Percentiles rank a stretch among this genome's conserved stretches.
Evolutionary conservation across 2,888 invertebrate genomes (phyloP).

Genomic region (Diabrotica balteata): DNA sequence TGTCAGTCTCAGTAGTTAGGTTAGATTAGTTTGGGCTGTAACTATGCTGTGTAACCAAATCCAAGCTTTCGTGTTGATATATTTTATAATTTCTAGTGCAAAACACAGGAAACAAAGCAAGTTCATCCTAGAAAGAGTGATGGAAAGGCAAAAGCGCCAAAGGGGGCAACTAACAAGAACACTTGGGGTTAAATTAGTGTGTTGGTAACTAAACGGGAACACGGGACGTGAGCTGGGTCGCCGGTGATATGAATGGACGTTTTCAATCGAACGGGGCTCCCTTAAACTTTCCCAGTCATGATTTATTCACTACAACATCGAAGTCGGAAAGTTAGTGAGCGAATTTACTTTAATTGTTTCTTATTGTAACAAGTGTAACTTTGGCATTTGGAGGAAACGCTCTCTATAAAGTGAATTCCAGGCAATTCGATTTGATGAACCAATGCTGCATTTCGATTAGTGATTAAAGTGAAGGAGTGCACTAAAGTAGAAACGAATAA

Average conservation of each 20-base stretch:
- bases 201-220: conserved; percentile 22
- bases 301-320: conserved; percentile 29
- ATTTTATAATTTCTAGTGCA: no score
- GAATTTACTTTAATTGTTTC: conserved; percentile 29
- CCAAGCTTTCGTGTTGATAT: no score
- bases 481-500: conserved; percentile 6
- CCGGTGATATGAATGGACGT: conserved; percentile 34
- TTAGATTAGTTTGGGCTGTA: no score
- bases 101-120: no score
- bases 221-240: conserved; percentile 18
- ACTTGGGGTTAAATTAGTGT: conserved; percentile 9
- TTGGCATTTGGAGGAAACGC: conserved; percentile 18
- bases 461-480: conserved; percentile 14
- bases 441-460: conserved; percentile 18
- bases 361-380: conserved; percentile 27
- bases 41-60: no score
- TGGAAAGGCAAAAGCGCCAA: neutral
- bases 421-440: conserved; percentile 21
- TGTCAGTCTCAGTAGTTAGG: no score
- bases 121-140: neutral
- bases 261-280: conserved; percentile 43
- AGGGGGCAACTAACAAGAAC: neutral
- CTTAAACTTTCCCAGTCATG: conserved; percentile 29
- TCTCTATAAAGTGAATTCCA: conserved; percentile 7
- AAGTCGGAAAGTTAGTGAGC: conserved; percentile 23